Conservation (phyloP, 2,797 vertebrate genomes). For the Hippocampus kuda region DNA sequence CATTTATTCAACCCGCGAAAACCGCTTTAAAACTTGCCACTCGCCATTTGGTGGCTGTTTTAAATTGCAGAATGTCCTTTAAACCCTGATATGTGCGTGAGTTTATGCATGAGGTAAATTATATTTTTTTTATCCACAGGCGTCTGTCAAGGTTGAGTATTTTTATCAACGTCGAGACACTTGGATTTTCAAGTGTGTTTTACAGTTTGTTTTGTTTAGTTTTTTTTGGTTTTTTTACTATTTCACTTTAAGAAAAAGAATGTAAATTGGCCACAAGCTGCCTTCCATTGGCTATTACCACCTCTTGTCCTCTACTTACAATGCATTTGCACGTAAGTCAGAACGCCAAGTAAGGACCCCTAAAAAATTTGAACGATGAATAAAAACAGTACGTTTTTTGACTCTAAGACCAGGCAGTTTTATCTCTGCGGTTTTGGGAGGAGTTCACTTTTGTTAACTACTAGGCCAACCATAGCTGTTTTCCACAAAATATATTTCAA, state of each 20-base stretch:
- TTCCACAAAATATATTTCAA: too few relatives aligned
- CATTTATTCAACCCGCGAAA: not conserved
- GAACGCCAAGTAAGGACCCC: too few relatives aligned
- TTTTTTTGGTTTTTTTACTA: not conserved
- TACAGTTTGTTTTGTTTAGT: not conserved
- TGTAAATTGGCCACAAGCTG: not conserved
- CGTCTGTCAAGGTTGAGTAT: not conserved
- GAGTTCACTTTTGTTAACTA: too few relatives aligned
- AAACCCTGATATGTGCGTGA: not conserved
- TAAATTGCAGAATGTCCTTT: not conserved
- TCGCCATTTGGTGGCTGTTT: not conserved
- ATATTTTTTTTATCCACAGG: not conserved
- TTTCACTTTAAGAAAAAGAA: not conserved
- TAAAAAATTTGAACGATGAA: too few relatives aligned
- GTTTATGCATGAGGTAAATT: not conserved
- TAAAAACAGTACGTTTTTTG: too few relatives aligned
- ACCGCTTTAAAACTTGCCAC: not conserved
- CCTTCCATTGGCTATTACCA: not conserved
- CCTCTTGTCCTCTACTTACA: not conserved
- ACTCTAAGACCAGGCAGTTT: too few relatives aligned
- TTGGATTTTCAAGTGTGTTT: not conserved
- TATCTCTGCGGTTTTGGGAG: too few relatives aligned
- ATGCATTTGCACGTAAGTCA: not conserved
- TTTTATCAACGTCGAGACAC: not conserved
- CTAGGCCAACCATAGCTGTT: too few relatives aligned